These are phyloP conservation scores for Diplodus sargus DNA, from an alignment of 2,797 vertebrate genomes.

Conservation along the genomic window DNA sequence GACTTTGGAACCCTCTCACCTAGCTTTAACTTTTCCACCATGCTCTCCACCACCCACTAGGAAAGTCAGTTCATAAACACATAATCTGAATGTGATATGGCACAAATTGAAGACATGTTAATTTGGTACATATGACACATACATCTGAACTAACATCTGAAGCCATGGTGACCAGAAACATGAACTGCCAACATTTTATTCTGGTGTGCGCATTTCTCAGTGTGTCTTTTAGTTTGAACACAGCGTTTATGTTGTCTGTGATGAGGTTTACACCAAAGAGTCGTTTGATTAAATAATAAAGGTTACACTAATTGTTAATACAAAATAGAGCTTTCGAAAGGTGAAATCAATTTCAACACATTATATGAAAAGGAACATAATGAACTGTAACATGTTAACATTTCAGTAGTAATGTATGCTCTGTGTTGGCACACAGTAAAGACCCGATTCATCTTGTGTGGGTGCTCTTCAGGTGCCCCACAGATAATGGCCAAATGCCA, in stretches of 20 bases:
- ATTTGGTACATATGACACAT: too few species aligned
- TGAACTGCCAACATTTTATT: too few species aligned
- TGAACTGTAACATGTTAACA: neutral
- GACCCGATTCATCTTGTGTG: constrained; percentile 18
- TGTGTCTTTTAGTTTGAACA: neutral
- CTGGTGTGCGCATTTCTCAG: neutral
- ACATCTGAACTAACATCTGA: too few species aligned
- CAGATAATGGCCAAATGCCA: constrained; percentile 59
- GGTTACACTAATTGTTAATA: too few species aligned
- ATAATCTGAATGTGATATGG: too few species aligned
- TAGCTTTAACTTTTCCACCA: too few species aligned
- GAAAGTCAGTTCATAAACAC: too few species aligned
- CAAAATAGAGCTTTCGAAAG: neutral
- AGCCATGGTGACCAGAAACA: too few species aligned
- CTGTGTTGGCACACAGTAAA: neutral
- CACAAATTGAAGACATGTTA: too few species aligned
- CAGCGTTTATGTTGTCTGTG: neutral
- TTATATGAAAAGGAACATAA: too few species aligned
- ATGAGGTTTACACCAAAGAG: neutral
- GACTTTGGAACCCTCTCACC: too few species aligned
- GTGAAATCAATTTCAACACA: neutral
- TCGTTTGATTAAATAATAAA: neutral
- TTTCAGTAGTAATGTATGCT: neutral
- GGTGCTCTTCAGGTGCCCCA: constrained; percentile 35
- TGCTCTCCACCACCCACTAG: too few species aligned